Evolutionary conservation across 2,113 vertebrate genomes (phyloP).

Genomic region (Sinocyclocheilus rhinocerous): DNA sequence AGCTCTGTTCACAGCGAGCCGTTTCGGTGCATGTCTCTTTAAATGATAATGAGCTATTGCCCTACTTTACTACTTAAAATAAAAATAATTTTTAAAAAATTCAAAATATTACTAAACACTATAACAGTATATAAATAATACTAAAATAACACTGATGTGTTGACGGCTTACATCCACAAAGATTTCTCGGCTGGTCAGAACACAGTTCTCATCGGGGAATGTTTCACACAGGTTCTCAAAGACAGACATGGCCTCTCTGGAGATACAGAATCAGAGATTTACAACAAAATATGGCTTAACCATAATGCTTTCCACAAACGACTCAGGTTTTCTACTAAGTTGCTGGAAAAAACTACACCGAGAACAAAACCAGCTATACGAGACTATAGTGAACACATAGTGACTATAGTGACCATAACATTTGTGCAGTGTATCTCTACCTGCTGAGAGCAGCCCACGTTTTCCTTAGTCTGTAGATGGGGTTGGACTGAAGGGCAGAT

Average conservation of each 20-base stretch:
- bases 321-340: neutral
- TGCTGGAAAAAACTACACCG: neutral
- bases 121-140: neutral
- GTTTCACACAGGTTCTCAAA: conserved; percentile 84
- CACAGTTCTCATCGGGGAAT: conserved; percentile 87
- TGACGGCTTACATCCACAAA: conserved; percentile 76
- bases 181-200: conserved; percentile 80
- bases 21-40: no score
- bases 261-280: conserved; percentile 41
- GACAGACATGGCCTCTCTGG: conserved; percentile 76
- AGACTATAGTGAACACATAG: neutral
- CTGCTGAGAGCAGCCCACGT: conserved; percentile 84
- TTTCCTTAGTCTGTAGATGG: conserved; percentile 85
- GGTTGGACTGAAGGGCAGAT: conserved; percentile 87
- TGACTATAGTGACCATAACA: neutral
- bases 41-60: no score
- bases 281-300: neutral
- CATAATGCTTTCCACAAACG: no score
- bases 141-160: neutral
- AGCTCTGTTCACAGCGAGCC: no score
- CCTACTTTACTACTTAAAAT: neutral
- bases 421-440: conserved; percentile 60
- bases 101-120: neutral
- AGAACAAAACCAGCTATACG: neutral
- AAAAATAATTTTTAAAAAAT: neutral